Evolutionary conservation across 1,140 invertebrate species (phyloP).

Genomic region (Pseudomyrmex gracilis): DNA sequence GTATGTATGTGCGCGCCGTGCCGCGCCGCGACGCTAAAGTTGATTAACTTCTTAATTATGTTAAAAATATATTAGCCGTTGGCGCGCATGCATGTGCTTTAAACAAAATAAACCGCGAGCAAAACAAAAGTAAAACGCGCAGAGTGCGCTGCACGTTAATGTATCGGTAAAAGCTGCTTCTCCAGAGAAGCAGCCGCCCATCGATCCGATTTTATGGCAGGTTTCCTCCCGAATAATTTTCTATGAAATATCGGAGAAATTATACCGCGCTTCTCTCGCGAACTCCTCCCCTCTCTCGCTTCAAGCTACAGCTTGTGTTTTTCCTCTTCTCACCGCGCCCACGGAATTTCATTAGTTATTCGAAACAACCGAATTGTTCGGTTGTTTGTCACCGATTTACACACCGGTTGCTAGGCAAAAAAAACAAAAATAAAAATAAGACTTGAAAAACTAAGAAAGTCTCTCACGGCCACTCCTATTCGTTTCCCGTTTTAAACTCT

Average conservation of each 20-base stretch:
- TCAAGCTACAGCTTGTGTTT: background rate
- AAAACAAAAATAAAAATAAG: background rate
- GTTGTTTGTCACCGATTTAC: conserved; percentile 23
- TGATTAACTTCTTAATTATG: too few species aligned
- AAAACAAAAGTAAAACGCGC: conserved; percentile 27
- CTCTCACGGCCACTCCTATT: background rate
- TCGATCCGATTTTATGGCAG: conserved; percentile 27
- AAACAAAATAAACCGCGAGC: conserved; percentile 29
- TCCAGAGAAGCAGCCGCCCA: background rate
- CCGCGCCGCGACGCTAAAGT: too few species aligned
- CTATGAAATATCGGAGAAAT: conserved; percentile 56
- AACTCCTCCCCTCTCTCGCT: background rate
- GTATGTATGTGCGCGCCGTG: too few species aligned
- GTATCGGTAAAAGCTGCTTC: conserved; percentile 52
- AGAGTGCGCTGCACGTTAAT: conserved; percentile 3
- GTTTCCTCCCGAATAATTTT: conserved; percentile 62
- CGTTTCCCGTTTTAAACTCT: background rate
- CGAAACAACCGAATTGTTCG: background rate
- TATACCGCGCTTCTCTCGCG: conserved; percentile 1
- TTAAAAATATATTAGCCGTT: too few species aligned
- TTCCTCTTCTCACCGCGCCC: background rate
- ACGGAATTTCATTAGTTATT: conserved; percentile 22
- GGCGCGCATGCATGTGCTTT: too few species aligned
- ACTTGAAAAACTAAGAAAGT: background rate
- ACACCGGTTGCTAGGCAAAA: background rate